phyloP scores from a whole-genome alignment of 2,113 vertebrate genomes.

The Psephotus haematonotus region DNA sequence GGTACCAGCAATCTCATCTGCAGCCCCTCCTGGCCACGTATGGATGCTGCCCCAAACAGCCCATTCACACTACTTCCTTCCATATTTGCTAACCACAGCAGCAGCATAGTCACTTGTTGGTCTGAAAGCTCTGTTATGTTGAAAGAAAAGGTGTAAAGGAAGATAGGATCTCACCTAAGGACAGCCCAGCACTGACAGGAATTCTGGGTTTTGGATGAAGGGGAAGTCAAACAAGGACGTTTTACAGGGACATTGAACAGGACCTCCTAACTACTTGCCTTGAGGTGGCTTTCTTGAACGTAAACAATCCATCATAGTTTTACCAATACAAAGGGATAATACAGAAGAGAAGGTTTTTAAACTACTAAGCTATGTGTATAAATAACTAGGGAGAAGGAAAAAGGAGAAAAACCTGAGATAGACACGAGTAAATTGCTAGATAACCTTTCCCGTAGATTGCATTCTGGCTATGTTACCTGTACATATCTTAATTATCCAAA shows the following conservation, averaged over 20 bases:
- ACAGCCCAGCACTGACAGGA: not conserved
- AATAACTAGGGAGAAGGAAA: slow-evolving; percentile 8
- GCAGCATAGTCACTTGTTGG: not conserved
- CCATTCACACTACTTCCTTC: not conserved
- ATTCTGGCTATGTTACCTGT: slow-evolving; percentile 27
- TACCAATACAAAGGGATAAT: not conserved
- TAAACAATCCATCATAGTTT: not conserved
- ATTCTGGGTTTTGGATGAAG: not conserved
- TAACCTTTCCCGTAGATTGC: slow-evolving; percentile 11
- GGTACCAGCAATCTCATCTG: not conserved
- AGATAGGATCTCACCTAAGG: not conserved
- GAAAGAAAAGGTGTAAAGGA: not conserved
- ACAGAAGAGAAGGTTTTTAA: not conserved
- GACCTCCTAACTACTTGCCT: not conserved
- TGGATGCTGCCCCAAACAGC: not conserved
- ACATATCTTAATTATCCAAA: slow-evolving; percentile 58
- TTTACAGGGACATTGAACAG: not conserved
- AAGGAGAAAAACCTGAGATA: not conserved
- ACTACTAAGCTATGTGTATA: not conserved
- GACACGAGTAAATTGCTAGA: slow-evolving; percentile 8
- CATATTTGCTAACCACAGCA: not conserved
- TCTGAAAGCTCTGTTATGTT: not conserved
- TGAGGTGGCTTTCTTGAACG: not conserved
- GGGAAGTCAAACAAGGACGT: not conserved
- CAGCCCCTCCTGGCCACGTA: not conserved